A percentile compares a stretch with the other conserved stretches of the same genome.
Conservation (phyloP, 2,113 vertebrate genomes). For the Phaethornis superciliosus region DNA sequence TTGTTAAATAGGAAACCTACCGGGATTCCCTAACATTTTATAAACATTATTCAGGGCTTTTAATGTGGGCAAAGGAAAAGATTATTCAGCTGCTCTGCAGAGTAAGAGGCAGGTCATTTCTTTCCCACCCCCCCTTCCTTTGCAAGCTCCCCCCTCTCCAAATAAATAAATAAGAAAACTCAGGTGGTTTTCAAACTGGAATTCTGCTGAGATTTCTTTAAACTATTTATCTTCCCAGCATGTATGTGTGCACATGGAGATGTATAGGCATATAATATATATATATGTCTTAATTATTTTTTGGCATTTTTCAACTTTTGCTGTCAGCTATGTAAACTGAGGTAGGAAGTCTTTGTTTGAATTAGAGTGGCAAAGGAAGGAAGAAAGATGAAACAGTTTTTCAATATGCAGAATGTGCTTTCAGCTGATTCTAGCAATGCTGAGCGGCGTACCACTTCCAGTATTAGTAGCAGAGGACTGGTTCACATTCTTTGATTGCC, state of each 20-base stretch:
- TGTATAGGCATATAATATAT: neutral
- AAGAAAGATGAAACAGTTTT: constrained; percentile 72
- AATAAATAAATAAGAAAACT: constrained; percentile 58
- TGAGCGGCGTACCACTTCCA: constrained; percentile 51
- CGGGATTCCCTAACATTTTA: constrained; percentile 88
- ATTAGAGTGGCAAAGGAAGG: constrained; percentile 58
- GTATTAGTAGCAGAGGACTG: constrained; percentile 73
- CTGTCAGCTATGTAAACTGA: constrained; percentile 61
- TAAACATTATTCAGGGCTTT: constrained; percentile 86
- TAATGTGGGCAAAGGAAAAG: constrained; percentile 81
- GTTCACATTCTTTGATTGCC: constrained; percentile 80
- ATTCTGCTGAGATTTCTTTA: constrained; percentile 34
- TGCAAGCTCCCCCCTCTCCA: neutral
- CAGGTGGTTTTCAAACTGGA: constrained; percentile 26
- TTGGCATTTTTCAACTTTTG: constrained; percentile 40
- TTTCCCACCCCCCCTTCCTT: neutral
- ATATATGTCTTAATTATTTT: constrained; percentile 51
- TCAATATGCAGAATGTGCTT: constrained; percentile 64
- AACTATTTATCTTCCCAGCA: constrained; percentile 13
- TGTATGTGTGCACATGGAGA: neutral
- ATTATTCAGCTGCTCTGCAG: constrained; percentile 76
- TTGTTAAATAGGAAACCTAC: constrained; percentile 91
- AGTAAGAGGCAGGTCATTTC: constrained; percentile 62
- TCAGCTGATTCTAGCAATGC: constrained; percentile 59
- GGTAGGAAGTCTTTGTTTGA: constrained; percentile 75